Conservation (phyloP, 2,888 invertebrate species). For the Drosophila antonietae region DNA sequence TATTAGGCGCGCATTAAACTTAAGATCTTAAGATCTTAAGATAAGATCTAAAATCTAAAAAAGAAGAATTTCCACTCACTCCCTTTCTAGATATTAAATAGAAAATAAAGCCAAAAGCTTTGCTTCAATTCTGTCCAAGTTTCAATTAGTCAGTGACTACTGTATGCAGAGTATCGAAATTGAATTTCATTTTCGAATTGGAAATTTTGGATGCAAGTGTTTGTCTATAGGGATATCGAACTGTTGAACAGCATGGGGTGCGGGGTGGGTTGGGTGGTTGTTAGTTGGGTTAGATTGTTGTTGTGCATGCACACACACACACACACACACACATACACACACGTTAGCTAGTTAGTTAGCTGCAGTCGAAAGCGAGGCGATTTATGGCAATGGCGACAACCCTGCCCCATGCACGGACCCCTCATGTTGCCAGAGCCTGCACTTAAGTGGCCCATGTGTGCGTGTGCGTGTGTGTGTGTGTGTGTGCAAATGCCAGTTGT, state of each 20-base stretch:
- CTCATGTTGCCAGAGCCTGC: constrained; percentile 16
- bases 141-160: background rate
- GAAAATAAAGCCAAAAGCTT: no score
- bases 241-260: background rate
- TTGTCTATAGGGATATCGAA: background rate
- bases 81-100: no score
- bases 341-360: constrained; percentile 51
- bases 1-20: no score
- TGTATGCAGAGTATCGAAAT: constrained; percentile 6
- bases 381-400: constrained; percentile 52
- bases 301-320: constrained; percentile 1
- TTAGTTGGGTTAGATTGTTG: no score
- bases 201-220: background rate
- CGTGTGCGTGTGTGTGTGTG: constrained; percentile 29
- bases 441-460: constrained; percentile 49
- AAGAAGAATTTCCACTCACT: no score
- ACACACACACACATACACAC: constrained; percentile 1
- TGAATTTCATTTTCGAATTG: constrained; percentile 1
- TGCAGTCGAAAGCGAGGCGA: constrained; percentile 30
- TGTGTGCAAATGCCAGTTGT: constrained; percentile 39
- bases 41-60: no score
- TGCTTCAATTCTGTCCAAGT: no score
- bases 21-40: no score
- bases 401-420: background rate
- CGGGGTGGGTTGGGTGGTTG: background rate